These are phyloP conservation scores for Diogma glabrata DNA, from an alignment of 2,888 invertebrate genomes.

Conservation along the genomic window DNA sequence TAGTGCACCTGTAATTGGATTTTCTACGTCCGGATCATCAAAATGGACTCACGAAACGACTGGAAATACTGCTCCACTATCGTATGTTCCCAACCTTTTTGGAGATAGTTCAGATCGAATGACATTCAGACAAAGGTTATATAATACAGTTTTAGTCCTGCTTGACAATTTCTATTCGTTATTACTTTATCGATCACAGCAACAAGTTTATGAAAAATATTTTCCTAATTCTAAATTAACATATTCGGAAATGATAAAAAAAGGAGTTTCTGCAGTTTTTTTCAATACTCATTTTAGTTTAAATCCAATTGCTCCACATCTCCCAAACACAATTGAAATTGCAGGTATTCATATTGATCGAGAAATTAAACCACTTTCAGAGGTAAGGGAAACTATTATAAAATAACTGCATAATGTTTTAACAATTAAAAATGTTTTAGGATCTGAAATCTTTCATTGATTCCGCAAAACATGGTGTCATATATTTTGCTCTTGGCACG, in stretches of 20 bases:
- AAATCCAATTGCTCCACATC: slow-evolving; percentile 30
- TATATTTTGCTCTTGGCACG: slow-evolving; percentile 40
- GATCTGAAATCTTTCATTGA: slow-evolving; percentile 35
- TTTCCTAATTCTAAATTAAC: too few species aligned
- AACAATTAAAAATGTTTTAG: too few species aligned
- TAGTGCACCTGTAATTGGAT: slow-evolving; percentile 23
- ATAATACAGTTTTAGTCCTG: too few species aligned
- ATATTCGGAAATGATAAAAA: slow-evolving; percentile 18
- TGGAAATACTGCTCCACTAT: slow-evolving; percentile 30
- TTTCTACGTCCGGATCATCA: slow-evolving; percentile 23
- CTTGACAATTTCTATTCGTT: too few species aligned
- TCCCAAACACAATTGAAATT: slow-evolving; percentile 35
- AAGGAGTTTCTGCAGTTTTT: slow-evolving; percentile 28
- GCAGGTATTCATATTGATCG: slow-evolving; percentile 35
- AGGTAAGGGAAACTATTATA: too few species aligned
- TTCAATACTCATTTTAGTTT: slow-evolving; percentile 32
- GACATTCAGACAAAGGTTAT: slow-evolving; percentile 30
- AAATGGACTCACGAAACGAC: slow-evolving; percentile 17
- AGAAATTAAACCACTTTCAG: slow-evolving; percentile 26
- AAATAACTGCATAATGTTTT: too few species aligned
- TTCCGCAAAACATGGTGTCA: slow-evolving; percentile 34
- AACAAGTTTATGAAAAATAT: too few species aligned
- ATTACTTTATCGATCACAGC: too few species aligned
- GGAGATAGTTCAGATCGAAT: slow-evolving; percentile 30
- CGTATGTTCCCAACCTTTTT: slow-evolving; percentile 29